Base-by-base conservation (phyloP, 2,113 vertebrate genomes). In the Zosterops lateralis region DNA sequence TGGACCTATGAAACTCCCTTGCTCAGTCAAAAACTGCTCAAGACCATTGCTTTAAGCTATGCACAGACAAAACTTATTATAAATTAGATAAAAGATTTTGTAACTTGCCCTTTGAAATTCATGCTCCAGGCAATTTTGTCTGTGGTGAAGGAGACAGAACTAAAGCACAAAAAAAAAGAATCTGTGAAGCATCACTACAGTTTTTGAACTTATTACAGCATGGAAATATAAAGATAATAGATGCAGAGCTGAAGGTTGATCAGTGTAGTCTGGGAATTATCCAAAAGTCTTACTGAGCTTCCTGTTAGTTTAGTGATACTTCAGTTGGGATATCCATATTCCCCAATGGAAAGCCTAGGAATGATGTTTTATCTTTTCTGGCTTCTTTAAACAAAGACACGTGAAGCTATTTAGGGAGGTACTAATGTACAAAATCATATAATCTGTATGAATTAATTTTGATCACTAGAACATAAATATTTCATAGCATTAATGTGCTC, bases 91-190 rank as follows among this genome's bases (percentile, higher is more conserved):
- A 80, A 91, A 94, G 66, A 77, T 83, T 90, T 68, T 73, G 75
- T 50, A 76, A 64, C 86, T 87, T 75, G 21, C 16, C 60, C 68
- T 94, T 88, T 93, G 78, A 93, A 95, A 96, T 84, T 82, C 60
- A 48, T 67, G 78, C 85, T 91, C 28, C 44, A 34, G 93, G 91
- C 91, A 86, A 75, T 83, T 75, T 78, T 95, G 45, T 90, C 64
- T 83, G 67, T 90, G 60, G 94, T 6, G 16, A 57, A 82, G 50
- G 36, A 91, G 70, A 67, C 28, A 51, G 32, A 91, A 92, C 83
- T 95, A 89, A 88, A 84, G 64, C 17, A 32, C 16, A 17, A 16
- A 18, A 31, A 54, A 54, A 53, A 68, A 47, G 42, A 17, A 20
- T 26, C 67, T 88, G 38, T 68, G 78, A 95, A 86, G 60, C 19